These are phyloP conservation scores for Sarcophilus harrisii DNA, from an alignment of 2,797 vertebrate genomes.

Conservation along the genomic window DNA sequence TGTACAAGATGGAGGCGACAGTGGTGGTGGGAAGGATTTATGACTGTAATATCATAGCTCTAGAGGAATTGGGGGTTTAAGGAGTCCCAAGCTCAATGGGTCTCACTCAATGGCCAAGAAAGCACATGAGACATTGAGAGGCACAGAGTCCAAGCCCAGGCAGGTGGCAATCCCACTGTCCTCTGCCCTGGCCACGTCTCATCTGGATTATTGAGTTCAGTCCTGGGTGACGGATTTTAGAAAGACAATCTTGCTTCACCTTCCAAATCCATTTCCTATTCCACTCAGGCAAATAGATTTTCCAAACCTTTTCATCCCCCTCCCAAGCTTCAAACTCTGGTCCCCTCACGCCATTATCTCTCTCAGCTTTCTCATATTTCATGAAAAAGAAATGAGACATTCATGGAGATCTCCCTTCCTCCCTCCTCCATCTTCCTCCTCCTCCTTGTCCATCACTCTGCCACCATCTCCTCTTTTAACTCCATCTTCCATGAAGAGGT, in stretches of 20 bases:
- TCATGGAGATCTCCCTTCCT: background rate
- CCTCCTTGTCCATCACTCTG: background rate
- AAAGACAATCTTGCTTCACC: background rate
- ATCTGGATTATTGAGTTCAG: background rate
- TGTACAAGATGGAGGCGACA: background rate
- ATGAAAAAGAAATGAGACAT: background rate
- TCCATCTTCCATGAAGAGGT: background rate
- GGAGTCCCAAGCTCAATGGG: background rate
- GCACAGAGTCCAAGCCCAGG: background rate
- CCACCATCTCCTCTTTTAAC: background rate
- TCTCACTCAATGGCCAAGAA: background rate
- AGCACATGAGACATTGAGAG: background rate
- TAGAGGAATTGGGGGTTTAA: background rate
- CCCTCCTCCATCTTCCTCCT: background rate
- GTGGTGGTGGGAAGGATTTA: background rate
- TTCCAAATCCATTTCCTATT: background rate
- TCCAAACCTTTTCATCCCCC: background rate
- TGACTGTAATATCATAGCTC: background rate
- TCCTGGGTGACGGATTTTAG: background rate
- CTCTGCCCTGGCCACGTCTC: background rate
- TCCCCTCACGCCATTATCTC: fast-evolving
- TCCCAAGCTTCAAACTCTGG: background rate
- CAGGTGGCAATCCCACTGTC: background rate
- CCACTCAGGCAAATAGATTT: background rate
- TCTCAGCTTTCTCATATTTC: background rate